Base-by-base conservation (phyloP, 2,888 invertebrate species). In the Sturmia bella region DNA sequence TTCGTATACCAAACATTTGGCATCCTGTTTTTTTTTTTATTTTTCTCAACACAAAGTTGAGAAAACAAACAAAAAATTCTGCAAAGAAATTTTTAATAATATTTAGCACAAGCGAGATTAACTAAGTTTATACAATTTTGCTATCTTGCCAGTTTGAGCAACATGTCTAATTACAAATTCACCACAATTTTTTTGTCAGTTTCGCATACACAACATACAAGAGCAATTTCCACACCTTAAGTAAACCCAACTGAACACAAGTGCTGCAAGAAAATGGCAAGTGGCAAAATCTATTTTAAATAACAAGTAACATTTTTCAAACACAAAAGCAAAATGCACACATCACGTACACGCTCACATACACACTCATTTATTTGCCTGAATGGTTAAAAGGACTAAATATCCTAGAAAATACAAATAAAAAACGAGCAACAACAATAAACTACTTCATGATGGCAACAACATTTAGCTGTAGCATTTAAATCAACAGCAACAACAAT, bases 121-220 rank as follows among this genome's bases (percentile, higher is more conserved):
- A 59, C 56, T 50, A 15, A 57, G 57, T 75, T 66, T 57, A 66
- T 13, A 32, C 15, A 43, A 59, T 52, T 59, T 76, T 59, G 61
- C 52, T 32, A 76, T 37, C 13, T 43, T 61, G 52, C 32, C 59
- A 68, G 75, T 70, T 63, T 70, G 63, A 73, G 66, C 69, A 75
- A 68, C 57, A 83, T 77, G 78, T 81, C 89, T 89, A 89, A 89
- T 88, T 88, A 88, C 88, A 86, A 89, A 89, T 89, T 88, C 87
- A 87, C 88, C 87, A 87, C 87, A 88, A 86, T 85, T 86, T 87
- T n/a, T 88, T 87, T 87, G 87, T 85, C 64, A 78, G 84, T 83
- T 84, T 84, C 83, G 77, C 84, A 84, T 66, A 84, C 32, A 63
- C 3, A 27, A 32, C 2, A 73, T n/a, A 54, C 17, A 45, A 43